Evolutionary conservation across 2,113 vertebrate genomes (phyloP).

Genomic region (Platichthys stellatus): DNA sequence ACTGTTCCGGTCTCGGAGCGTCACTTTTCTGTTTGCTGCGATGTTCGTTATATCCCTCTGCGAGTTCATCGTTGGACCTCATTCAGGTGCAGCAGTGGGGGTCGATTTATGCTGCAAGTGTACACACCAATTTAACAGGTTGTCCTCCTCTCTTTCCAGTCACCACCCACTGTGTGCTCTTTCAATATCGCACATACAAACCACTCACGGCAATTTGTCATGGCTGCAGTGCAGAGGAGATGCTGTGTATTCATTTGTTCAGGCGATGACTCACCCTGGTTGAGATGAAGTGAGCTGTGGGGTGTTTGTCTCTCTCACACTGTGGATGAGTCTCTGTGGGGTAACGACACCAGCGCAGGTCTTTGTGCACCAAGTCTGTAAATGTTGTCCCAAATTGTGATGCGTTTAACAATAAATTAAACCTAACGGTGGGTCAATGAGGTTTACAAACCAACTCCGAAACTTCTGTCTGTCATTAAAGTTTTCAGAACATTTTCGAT

Average conservation of each 20-base stretch:
- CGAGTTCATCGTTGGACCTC: background rate
- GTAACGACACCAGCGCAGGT: slow-evolving; percentile 17
- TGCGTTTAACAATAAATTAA: background rate
- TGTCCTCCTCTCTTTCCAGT: slow-evolving; percentile 28
- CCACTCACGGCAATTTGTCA: slow-evolving; percentile 58
- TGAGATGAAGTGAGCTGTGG: slow-evolving; percentile 55
- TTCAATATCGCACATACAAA: slow-evolving; percentile 46
- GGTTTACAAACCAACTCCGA: background rate
- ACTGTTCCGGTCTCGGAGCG: background rate
- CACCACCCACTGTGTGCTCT: slow-evolving; percentile 66
- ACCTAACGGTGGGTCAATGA: background rate
- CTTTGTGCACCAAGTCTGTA: background rate
- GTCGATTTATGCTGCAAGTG: slow-evolving; percentile 10
- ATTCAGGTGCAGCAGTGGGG: slow-evolving; percentile 12
- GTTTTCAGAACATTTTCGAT: no score
- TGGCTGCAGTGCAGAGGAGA: slow-evolving; percentile 65
- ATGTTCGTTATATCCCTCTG: slow-evolving; percentile 1
- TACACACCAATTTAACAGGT: slow-evolving; percentile 27
- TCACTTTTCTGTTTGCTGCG: background rate
- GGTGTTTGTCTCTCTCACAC: slow-evolving; percentile 43
- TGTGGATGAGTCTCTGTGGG: slow-evolving; percentile 30
- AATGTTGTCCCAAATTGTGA: background rate
- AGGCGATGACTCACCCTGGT: slow-evolving; percentile 71
- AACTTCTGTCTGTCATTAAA: background rate
- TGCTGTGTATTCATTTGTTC: slow-evolving; percentile 68